These are phyloP conservation scores for Arenaria interpres DNA, from an alignment of 2,113 vertebrate genomes.

Conservation along the genomic window DNA sequence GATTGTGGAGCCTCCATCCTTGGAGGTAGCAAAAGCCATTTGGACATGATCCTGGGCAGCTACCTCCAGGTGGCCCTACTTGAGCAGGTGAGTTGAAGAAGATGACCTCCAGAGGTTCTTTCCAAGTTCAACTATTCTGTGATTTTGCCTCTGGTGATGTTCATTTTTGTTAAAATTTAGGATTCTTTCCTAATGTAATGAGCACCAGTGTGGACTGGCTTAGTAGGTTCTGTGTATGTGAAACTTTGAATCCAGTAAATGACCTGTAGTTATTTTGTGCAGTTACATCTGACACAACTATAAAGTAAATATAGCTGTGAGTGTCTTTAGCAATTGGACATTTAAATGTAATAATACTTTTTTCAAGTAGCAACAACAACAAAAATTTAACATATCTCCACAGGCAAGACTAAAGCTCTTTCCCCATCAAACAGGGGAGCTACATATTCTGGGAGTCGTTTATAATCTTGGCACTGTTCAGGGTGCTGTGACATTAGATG, in stretches of 20 bases:
- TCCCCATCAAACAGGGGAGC: conserved; percentile 91
- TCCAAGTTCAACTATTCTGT: neutral
- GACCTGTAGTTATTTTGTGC: neutral
- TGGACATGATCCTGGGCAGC: neutral
- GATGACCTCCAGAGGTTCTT: neutral
- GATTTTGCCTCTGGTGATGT: neutral
- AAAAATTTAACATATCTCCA: conserved; percentile 77
- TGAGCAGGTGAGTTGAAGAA: neutral
- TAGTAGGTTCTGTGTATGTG: neutral
- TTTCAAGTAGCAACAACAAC: conserved; percentile 72
- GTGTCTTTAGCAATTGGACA: neutral
- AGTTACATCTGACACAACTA: neutral
- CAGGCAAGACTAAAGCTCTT: conserved; percentile 95
- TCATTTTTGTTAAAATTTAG: neutral
- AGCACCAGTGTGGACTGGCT: neutral
- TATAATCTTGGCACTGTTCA: conserved; percentile 89
- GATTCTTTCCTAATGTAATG: neutral
- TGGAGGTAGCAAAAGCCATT: neutral
- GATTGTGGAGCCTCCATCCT: neutral
- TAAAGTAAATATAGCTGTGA: neutral
- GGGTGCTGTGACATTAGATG: conserved; percentile 75
- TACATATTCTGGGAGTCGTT: conserved; percentile 91
- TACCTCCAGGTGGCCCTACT: neutral
- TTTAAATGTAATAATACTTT: conserved; percentile 43
- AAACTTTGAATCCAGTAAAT: neutral